Base-by-base conservation (phyloP, 1,140 invertebrate genomes). In the Palaemon carinicauda region DNA sequence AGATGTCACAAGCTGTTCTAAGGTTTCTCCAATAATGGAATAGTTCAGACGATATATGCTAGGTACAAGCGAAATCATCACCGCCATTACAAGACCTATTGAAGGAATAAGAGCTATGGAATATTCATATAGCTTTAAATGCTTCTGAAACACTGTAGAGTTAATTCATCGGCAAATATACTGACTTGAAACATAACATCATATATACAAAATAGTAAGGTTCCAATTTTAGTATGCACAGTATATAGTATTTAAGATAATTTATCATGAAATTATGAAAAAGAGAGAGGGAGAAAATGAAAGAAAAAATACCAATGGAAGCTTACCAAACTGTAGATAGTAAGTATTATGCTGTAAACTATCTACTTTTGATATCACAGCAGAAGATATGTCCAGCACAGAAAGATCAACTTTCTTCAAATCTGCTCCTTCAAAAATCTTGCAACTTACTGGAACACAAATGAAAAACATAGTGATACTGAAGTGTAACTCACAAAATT, bases 341-440 rank as follows among this genome's bases (percentile, higher is more conserved):
- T 97, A 96, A 89, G 94, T 94, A 89, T 94, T 95, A 89, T 96
- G 95, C 27, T 95, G 94, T 91, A 96, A 95, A 21, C 94, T 93
- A 92, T 98, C 97, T 3, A 98, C 97, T 90, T 95, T 90, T 93
- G 92, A 94, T 86, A 98, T 98, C 89, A 99, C 98, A 29, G 95
- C 95, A 90, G 96, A 97, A 90, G 96, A 97, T 88, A 99, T 98
- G 91, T 99, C 97, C 56, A 98, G 92, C 1, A 97, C 96, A 0
- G 97, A 97, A 78, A 99, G 92, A 90, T 98, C 96, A 0, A 96
- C 96, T 91, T 98, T 98, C 90, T 98, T 96, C 31, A 96, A 95
- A 89, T 97, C 96, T 21, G 95, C 93, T 69, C 94, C 94, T 91
- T 98, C 96, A 97, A 97, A 99, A 91, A 98, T 96, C 53, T 97